Conservation (phyloP, 1,140 invertebrate genomes). For the Scaptomyza hsui region DNA sequence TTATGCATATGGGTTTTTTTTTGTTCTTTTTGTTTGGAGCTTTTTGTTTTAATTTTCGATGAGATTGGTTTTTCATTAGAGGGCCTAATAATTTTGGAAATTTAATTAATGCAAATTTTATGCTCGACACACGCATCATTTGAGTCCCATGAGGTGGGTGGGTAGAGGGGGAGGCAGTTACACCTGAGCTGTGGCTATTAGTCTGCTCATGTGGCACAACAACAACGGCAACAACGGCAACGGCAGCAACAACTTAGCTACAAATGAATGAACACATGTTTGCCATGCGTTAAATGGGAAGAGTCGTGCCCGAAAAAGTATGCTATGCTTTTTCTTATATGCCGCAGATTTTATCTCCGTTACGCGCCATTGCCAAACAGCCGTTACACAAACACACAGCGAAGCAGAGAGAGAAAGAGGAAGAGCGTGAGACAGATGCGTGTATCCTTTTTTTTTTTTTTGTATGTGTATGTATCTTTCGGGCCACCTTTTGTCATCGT, state of each 20-base stretch:
- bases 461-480: neutral
- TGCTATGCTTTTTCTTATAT: slow-evolving; percentile 54
- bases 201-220: slow-evolving; percentile 11
- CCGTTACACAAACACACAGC: slow-evolving; percentile 3
- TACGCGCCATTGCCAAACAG: slow-evolving; percentile 56
- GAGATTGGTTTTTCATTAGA: slow-evolving; percentile 4
- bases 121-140: slow-evolving; percentile 38
- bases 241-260: slow-evolving; percentile 43
- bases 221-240: slow-evolving; percentile 10
- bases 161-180: neutral
- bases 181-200: slow-evolving; percentile 47
- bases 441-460: slow-evolving; percentile 7
- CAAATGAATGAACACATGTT: slow-evolving; percentile 72
- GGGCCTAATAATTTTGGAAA: slow-evolving; percentile 40
- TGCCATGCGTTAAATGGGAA: slow-evolving; percentile 28
- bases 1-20: slow-evolving; percentile 34
- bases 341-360: slow-evolving; percentile 64
- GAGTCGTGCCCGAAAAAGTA: slow-evolving; percentile 59
- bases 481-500: slow-evolving; percentile 78
- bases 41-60: slow-evolving; percentile 1
- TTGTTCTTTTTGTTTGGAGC: neutral
- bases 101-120: slow-evolving; percentile 74
- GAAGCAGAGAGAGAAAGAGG: too few relatives aligned
- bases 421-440: too few relatives aligned
- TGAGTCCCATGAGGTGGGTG: slow-evolving; percentile 2